A percentile compares a stretch with the other conserved stretches of the same genome.
These are phyloP conservation scores for Micropterix aruncella DNA, from an alignment of 2,888 invertebrate species.

Conservation along the genomic window DNA sequence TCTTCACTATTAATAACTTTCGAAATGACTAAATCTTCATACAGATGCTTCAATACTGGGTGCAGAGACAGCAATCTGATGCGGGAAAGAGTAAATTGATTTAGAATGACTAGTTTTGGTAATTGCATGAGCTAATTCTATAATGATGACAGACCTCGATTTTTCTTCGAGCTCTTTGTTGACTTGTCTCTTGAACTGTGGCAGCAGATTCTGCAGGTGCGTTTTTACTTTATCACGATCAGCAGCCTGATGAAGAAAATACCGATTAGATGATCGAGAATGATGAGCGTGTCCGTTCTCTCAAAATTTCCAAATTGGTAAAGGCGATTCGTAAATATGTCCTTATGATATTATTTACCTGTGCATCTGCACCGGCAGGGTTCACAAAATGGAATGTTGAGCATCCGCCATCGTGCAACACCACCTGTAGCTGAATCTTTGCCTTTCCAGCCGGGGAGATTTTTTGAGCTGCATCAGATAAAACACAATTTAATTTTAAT, in stretches of 20 bases:
- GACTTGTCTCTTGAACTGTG: slow-evolving; percentile 87
- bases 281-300: no score
- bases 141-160: slow-evolving; percentile 40
- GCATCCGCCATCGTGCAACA: slow-evolving; percentile 83
- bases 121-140: no score
- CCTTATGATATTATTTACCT: slow-evolving; percentile 25
- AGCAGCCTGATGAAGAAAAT: no score
- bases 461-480: slow-evolving; percentile 87
- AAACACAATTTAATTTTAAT: no score
- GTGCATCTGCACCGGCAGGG: slow-evolving; percentile 65
- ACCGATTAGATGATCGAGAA: no score
- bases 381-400: slow-evolving; percentile 97
- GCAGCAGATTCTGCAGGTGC: slow-evolving; percentile 75
- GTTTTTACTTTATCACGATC: slow-evolving; percentile 92
- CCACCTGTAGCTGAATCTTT: slow-evolving; percentile 95
- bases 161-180: slow-evolving; percentile 84
- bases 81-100: no score
- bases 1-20: slow-evolving; percentile 94
- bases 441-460: slow-evolving; percentile 95
- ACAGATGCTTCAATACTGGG: slow-evolving; percentile 82
- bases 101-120: no score
- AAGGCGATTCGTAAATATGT: no score
- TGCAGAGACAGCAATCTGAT: slow-evolving; percentile 72
- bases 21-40: slow-evolving; percentile 93
- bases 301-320: no score